phyloP scores from a whole-genome alignment of 2,888 invertebrate species.

The Carabus problematicus region DNA sequence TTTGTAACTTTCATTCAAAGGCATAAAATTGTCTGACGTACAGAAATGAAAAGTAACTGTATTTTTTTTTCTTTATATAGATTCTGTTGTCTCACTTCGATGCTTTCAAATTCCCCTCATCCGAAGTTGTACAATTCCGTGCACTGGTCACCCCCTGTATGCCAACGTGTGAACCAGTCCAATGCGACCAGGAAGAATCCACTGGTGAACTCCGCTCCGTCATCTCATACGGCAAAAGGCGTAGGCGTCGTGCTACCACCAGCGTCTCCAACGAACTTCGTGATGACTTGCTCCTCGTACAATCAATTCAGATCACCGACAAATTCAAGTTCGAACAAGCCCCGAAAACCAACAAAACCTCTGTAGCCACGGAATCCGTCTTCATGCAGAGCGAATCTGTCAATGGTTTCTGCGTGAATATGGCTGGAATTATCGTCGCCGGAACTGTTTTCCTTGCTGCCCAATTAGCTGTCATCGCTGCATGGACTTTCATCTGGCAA shows the following conservation, averaged over 20 bases:
- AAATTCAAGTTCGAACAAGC: slow-evolving; percentile 85
- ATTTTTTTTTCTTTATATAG: slow-evolving; percentile 66
- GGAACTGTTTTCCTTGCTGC: slow-evolving; percentile 85
- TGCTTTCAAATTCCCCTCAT: slow-evolving; percentile 95
- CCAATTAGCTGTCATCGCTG: slow-evolving; percentile 85
- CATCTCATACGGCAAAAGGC: slow-evolving; percentile 82
- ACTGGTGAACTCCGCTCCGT: slow-evolving; percentile 84
- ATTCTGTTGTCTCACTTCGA: slow-evolving; percentile 89
- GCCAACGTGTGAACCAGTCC: slow-evolving; percentile 91
- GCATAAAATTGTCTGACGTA: slow-evolving; percentile 1
- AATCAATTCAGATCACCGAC: slow-evolving; percentile 91
- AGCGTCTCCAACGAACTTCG: slow-evolving; percentile 60
- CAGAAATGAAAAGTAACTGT: background rate
- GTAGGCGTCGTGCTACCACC: slow-evolving; percentile 70
- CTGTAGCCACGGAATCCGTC: slow-evolving; percentile 72
- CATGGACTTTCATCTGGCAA: slow-evolving; percentile 90
- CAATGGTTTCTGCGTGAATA: slow-evolving; percentile 73
- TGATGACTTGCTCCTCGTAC: slow-evolving; percentile 86
- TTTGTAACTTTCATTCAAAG: background rate
- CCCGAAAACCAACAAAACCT: slow-evolving; percentile 58
- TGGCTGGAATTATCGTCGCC: slow-evolving; percentile 83
- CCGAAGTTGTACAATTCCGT: slow-evolving; percentile 93
- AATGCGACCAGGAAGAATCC: slow-evolving; percentile 84
- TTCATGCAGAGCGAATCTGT: slow-evolving; percentile 69
- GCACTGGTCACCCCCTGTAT: slow-evolving; percentile 95